These are phyloP conservation scores for Notamacropus eugenii DNA, from an alignment of 2,797 vertebrate genomes.

Conservation along the genomic window DNA sequence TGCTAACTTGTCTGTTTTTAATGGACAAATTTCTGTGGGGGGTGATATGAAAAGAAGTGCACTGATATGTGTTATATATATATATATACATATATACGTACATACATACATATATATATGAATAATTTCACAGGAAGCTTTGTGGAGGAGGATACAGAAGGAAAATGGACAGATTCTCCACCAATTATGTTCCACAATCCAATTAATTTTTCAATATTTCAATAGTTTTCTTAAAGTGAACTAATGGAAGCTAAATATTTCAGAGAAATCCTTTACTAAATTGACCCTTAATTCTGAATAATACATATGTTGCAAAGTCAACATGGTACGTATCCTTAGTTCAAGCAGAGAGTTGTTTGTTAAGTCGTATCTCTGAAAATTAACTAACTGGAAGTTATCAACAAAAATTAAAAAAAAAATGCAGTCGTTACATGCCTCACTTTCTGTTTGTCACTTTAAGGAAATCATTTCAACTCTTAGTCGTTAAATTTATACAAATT, in stretches of 20 bases:
- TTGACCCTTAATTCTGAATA: not conserved
- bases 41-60: not conserved
- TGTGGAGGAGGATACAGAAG: not conserved
- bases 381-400: no score
- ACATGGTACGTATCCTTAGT: not conserved
- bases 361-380: no score
- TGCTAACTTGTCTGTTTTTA: not conserved
- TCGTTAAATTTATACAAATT: not conserved
- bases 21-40: not conserved
- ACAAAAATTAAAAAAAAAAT: not conserved
- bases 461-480: not conserved
- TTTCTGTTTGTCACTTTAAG: not conserved
- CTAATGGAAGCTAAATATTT: not conserved
- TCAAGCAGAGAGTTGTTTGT: no score
- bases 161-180: not conserved
- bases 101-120: no score
- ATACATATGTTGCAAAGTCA: not conserved
- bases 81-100: not conserved
- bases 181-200: not conserved
- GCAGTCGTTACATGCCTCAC: not conserved
- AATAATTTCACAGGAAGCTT: not conserved
- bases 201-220: not conserved
- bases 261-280: not conserved
- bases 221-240: not conserved
- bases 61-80: not conserved